These are phyloP conservation scores for Brotula barbata DNA, from an alignment of 2,797 vertebrate species.

Conservation along the genomic window DNA sequence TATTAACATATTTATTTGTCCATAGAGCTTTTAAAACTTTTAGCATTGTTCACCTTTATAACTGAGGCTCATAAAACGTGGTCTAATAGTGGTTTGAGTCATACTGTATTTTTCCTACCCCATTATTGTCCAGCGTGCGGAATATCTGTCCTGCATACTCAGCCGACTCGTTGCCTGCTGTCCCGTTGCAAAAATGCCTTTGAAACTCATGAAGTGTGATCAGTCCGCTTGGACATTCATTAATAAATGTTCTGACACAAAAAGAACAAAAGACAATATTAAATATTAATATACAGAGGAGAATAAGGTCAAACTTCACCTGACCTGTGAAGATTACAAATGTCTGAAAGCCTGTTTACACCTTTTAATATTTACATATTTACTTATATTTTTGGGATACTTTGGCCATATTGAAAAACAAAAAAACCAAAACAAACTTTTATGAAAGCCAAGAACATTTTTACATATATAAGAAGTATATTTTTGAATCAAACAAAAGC, in stretches of 20 bases:
- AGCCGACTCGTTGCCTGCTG: constrained; percentile 69
- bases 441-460: too few relatives aligned
- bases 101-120: constrained; percentile 44
- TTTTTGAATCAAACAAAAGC: too few relatives aligned
- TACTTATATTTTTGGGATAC: too few relatives aligned
- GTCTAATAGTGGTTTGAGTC: background rate
- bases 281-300: background rate
- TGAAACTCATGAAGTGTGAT: constrained; percentile 77
- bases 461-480: too few relatives aligned
- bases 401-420: too few relatives aligned
- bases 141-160: constrained; percentile 76
- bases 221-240: constrained; percentile 71
- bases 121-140: constrained; percentile 72
- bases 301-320: background rate
- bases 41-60: too few relatives aligned
- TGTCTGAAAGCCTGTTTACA: constrained; percentile 42
- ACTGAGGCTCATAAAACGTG: background rate
- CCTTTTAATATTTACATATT: too few relatives aligned
- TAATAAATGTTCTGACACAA: constrained; percentile 73
- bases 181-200: constrained; percentile 75
- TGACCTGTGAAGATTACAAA: constrained; percentile 35
- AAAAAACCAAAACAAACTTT: too few relatives aligned
- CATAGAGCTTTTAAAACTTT: background rate
- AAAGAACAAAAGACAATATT: constrained; percentile 4
- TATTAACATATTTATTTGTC: constrained; percentile 1